Conservation (phyloP, 1,140 invertebrate genomes). For the Paramacrobiotus metropolitanus region DNA sequence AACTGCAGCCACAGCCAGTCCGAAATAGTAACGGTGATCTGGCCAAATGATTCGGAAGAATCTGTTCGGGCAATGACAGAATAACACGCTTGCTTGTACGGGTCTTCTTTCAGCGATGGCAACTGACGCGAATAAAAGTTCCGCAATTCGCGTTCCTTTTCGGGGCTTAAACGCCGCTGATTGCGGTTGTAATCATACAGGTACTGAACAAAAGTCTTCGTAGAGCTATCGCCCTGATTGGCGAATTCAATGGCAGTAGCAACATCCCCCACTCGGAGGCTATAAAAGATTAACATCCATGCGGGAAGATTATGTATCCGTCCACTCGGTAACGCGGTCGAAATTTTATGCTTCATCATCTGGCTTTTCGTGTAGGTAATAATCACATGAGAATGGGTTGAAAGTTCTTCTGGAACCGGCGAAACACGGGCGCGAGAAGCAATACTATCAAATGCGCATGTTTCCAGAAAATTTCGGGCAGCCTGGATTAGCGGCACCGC, state of each 20-base stretch:
- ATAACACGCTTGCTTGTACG: not conserved
- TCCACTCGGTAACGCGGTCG: too few species aligned
- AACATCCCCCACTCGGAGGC: not conserved
- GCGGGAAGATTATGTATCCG: not conserved
- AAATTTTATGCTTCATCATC: too few species aligned
- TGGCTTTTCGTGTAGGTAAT: too few species aligned
- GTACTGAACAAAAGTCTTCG: not conserved
- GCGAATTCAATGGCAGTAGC: not conserved
- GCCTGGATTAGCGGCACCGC: too few species aligned
- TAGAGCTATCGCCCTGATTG: not conserved
- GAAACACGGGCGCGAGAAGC: too few species aligned
- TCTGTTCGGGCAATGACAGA: not conserved
- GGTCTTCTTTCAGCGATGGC: not conserved
- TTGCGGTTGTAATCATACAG: not conserved
- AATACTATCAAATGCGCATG: too few species aligned
- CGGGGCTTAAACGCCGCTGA: not conserved
- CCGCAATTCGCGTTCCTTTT: not conserved
- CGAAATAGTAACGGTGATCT: not conserved
- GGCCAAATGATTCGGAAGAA: not conserved
- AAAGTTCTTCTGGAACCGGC: too few species aligned
- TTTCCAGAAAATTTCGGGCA: too few species aligned
- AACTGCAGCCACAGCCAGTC: not conserved
- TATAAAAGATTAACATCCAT: not conserved
- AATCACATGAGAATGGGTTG: too few species aligned
- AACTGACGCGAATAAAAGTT: not conserved